A percentile compares a stretch with the other conserved stretches of the same genome.
Conservation (phyloP, 2,888 invertebrate genomes). For the Eumacrocentrus americanus region DNA sequence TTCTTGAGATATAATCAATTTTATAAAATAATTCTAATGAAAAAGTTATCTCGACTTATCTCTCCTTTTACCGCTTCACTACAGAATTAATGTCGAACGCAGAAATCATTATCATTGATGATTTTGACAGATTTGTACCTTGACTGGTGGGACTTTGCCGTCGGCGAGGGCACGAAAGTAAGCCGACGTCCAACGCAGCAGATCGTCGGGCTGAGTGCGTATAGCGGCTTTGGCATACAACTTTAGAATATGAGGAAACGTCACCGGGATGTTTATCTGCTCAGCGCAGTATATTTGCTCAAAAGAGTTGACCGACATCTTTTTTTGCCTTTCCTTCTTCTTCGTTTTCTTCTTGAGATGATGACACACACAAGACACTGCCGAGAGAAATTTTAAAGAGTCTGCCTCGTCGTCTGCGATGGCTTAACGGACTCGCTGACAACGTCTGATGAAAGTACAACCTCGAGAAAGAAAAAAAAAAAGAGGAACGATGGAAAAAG, state of each 20-base stretch:
- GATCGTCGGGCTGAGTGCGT: conserved; percentile 85
- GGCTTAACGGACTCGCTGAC: not conserved
- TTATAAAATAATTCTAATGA: too few species aligned
- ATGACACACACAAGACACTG: not conserved
- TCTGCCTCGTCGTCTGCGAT: not conserved
- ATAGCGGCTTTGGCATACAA: conserved; percentile 89
- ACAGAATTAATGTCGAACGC: not conserved
- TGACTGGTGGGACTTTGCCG: conserved; percentile 78
- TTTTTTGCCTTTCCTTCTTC: conserved; percentile 12
- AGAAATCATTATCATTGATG: not conserved
- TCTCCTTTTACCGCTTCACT: too few species aligned
- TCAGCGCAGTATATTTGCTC: conserved; percentile 81
- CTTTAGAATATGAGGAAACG: conserved; percentile 81
- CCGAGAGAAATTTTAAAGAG: not conserved
- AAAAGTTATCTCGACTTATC: too few species aligned
- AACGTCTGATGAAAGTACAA: not conserved
- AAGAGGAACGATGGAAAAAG: not conserved
- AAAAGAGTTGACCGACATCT: conserved; percentile 12
- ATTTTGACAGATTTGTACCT: conserved; percentile 61
- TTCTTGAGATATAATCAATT: too few species aligned
- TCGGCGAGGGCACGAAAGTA: conserved; percentile 80
- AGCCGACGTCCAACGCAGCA: conserved; percentile 79
- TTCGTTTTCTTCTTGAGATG: not conserved
- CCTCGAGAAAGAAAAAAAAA: not conserved
- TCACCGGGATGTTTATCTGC: conserved; percentile 83